Base-by-base conservation (phyloP, 2,888 invertebrate genomes). In the Stomorhina lunata region DNA sequence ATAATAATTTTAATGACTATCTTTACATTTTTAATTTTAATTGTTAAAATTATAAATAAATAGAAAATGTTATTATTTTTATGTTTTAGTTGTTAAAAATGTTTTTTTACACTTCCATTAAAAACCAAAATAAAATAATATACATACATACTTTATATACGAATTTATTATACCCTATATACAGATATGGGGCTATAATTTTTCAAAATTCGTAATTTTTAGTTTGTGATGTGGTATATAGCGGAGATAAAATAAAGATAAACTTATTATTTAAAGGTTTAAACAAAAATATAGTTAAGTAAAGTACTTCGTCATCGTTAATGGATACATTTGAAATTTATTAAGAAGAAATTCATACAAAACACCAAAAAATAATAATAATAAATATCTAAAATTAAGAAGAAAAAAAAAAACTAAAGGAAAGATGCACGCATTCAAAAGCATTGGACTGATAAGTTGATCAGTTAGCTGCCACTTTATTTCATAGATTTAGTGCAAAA, bases 381-480 rank as follows among this genome's bases (percentile, higher is more conserved):
- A 45, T 29, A 53, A 75, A 53, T n/a, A n/a, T n/a, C n/a, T n/a
- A 53, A 32, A 43, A 32, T 53, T 32, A 61, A 45, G 0, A n/a
- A 59, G 34, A 55, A 48, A 48, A 34, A 72, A 20, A 57, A 50
- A 34, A 43, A 27, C 5, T 12, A 45, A 50, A 69, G 53, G 50
- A 59, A 53, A 71, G 10, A 79, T 66, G 37, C 82, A 82, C 82
- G 82, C 79, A 82, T 69, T 22, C 32, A 71, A 82, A 82, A 79
- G 79, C 82, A 66, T 79, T 82, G 75, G 82, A 82, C 75, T 82
- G 82, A 79, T 76, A 82, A 82, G 82, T 82, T 80, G 79, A 66
- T 76, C 79, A 71, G 79, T 71, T 75, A 79, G 55, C 34, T 53
- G 9, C 17, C 17, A n/a, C n/a, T n/a, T n/a, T n/a, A n/a, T n/a